These are phyloP conservation scores for Sporophila hypoxantha DNA, from an alignment of 2,113 vertebrate species.

Conservation along the genomic window DNA sequence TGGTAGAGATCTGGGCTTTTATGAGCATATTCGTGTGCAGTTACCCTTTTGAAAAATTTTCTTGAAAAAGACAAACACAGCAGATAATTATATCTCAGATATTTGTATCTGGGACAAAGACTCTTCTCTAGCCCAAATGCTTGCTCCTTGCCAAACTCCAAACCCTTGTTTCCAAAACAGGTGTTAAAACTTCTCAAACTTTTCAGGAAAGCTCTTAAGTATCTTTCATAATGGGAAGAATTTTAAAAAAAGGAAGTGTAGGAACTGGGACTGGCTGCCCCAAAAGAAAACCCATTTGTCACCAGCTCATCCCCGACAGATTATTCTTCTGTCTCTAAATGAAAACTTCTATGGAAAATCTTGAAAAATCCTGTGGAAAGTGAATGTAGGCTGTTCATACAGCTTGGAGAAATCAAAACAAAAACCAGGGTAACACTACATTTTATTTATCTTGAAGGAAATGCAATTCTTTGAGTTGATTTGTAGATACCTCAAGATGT, in stretches of 20 bases:
- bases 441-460: background rate
- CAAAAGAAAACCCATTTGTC: background rate
- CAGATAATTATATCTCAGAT: constrained; percentile 22
- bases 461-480: background rate
- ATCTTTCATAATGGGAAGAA: background rate
- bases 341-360: background rate
- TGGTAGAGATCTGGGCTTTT: background rate
- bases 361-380: background rate
- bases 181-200: background rate
- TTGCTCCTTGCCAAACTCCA: constrained; percentile 6
- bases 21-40: background rate
- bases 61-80: constrained; percentile 8
- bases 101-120: constrained; percentile 34
- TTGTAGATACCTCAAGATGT: background rate
- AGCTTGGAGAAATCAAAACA: background rate
- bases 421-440: background rate
- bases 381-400: background rate
- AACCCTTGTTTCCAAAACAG: background rate
- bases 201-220: background rate
- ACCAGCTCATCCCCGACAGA: background rate
- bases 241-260: background rate
- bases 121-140: constrained; percentile 3
- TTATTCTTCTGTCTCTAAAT: background rate
- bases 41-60: constrained; percentile 18
- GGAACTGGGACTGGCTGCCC: background rate